These are phyloP conservation scores for Cyprinus carpio DNA, from an alignment of 2,113 vertebrate species.

Conservation along the genomic window DNA sequence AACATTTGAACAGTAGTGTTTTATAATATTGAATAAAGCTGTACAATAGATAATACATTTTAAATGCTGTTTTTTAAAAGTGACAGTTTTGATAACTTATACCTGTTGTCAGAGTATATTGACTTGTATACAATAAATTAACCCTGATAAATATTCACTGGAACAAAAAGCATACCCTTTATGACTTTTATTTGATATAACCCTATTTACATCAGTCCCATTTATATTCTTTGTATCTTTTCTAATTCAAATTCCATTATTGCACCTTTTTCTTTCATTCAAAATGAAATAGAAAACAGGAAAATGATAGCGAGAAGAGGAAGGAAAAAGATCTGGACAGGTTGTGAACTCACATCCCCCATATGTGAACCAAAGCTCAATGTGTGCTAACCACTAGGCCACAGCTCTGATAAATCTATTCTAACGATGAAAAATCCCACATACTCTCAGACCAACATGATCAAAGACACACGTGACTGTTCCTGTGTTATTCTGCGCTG, in stretches of 20 bases:
- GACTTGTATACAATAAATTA: neutral
- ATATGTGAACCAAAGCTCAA: neutral
- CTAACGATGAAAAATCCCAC: neutral
- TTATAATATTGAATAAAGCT: too few species aligned
- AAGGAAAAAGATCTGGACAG: neutral
- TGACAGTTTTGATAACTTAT: neutral
- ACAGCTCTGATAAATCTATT: neutral
- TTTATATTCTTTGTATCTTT: too few species aligned
- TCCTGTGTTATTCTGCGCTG: slow-evolving; percentile 40
- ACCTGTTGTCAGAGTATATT: neutral
- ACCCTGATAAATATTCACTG: neutral
- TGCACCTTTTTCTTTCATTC: neutral
- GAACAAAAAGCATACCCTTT: neutral
- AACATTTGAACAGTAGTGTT: too few species aligned
- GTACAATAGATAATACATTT: too few species aligned
- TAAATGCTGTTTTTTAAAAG: too few species aligned
- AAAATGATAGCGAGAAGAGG: neutral
- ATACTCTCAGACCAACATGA: slow-evolving; percentile 9
- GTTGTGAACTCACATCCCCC: neutral
- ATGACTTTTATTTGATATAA: neutral
- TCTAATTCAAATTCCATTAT: too few species aligned
- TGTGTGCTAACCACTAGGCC: neutral
- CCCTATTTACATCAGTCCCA: neutral
- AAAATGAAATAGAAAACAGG: neutral
- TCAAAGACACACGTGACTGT: slow-evolving; percentile 15